Base-by-base conservation (phyloP, 2,797 vertebrate genomes). In the Loris lydekkerianus region DNA sequence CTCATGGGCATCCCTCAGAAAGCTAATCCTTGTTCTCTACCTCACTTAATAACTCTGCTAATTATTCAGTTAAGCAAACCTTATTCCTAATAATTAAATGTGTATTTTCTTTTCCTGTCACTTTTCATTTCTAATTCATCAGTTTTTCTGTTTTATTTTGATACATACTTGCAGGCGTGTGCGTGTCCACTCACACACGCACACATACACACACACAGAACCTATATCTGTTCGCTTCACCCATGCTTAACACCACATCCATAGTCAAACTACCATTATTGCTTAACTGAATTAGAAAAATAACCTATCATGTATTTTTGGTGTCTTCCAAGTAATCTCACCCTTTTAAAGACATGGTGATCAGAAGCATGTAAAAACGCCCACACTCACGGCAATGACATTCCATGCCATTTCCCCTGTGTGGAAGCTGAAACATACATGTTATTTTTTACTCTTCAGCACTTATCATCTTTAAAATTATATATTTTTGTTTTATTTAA, bases 401-500 rank as follows among this genome's bases (percentile, higher is more conserved):
- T 4, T 27, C 8, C 34, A 31, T 46, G 3, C 0, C 27, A 1
- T 25, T 76, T 40, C n/a, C 31, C 69, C 13, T 93, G 10, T 31
- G 8, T 73, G 67, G 0, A 56, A 43, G 49, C 5, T 53, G 49
- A 58, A 69, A 46, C 5, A 63, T 46, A 1, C n/a, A 31, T 18
- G 15, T 3, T 14, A n/a, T 81, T 73, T 53, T 81, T 77, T 46
- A 18, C 1, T 49, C 49, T 94, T 15, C 11, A 40, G 3, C 2
- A 46, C 8, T 86, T 73, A 14, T 10, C 7, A 76, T 7, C 20
- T 0, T 76, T 69, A 63, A 3, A 31, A 56, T n/a, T n/a, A 61
- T 60, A 56, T 37, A 63, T 60, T 82, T 94, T 87, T 83, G 3
- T 73, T 87, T 76, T 20, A 29, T 69, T 85, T 86, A 70, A n/a